Conservation (phyloP, 2,113 vertebrate species). For the Onychorhynchus coronatus region DNA sequence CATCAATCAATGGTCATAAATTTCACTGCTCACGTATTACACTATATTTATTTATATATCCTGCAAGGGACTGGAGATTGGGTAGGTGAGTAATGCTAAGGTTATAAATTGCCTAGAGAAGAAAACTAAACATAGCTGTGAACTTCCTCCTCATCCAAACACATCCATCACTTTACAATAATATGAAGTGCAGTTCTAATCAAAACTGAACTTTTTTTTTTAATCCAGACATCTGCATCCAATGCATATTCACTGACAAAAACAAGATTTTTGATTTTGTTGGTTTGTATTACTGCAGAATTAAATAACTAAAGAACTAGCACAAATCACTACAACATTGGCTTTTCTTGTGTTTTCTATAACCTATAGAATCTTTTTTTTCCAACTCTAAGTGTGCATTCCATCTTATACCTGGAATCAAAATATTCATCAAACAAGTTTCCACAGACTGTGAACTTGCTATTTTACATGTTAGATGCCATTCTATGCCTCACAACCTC, state of each 20-base stretch:
- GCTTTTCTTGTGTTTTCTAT: not conserved
- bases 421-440: not conserved
- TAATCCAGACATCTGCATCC: not conserved
- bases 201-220: not conserved
- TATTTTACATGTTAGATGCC: not conserved
- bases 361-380: not conserved
- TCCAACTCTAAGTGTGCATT: not conserved
- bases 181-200: not conserved
- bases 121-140: not conserved
- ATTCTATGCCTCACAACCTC: not conserved
- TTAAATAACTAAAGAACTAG: not conserved
- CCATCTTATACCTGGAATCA: not conserved
- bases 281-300: not conserved
- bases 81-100: constrained; percentile 25
- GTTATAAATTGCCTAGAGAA: constrained; percentile 14
- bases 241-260: not conserved
- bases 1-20: not conserved
- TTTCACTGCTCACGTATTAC: not conserved
- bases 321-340: not conserved
- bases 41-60: constrained; percentile 5
- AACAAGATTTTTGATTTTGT: not conserved
- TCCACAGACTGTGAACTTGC: not conserved
- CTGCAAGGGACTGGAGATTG: constrained; percentile 23
- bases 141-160: not conserved
- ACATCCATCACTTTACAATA: constrained; percentile 27